A percentile compares a stretch with the other conserved stretches of the same genome.
Conservation (phyloP, 2,797 vertebrate genomes). For the Sternotherus odoratus region DNA sequence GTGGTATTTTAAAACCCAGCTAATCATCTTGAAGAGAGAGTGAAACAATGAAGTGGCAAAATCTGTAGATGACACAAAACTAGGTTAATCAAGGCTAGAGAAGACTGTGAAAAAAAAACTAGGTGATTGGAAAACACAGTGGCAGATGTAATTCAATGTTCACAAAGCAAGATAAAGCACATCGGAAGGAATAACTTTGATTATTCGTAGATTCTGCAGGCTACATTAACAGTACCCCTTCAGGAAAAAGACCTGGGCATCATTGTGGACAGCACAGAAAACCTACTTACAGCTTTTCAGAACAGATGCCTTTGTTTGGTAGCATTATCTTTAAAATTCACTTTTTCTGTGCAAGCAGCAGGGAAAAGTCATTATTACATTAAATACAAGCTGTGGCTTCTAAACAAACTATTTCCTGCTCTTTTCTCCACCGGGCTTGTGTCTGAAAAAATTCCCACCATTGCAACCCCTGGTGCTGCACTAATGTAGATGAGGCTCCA, state of each 20-base stretch:
- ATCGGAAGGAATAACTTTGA: neutral
- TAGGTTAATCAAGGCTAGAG: neutral
- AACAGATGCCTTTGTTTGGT: constrained; percentile 26
- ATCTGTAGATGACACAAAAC: neutral
- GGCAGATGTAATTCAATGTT: neutral
- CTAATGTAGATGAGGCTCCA: too few species aligned
- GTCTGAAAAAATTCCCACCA: constrained; percentile 2
- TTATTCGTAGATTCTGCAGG: constrained; percentile 7
- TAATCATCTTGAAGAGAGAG: neutral
- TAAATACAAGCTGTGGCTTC: neutral
- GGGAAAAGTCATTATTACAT: neutral
- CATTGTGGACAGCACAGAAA: neutral
- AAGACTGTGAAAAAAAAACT: neutral
- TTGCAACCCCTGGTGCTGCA: neutral
- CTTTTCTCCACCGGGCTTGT: neutral
- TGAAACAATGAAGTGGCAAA: accelerated
- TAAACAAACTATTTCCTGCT: neutral
- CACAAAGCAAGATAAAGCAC: neutral
- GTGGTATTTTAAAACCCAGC: too few species aligned
- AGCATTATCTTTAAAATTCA: neutral
- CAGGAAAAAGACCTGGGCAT: neutral
- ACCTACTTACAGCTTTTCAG: neutral
- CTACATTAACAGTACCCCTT: neutral
- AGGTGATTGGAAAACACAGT: neutral
- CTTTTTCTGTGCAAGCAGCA: neutral